A percentile compares a stretch with the other conserved stretches of the same genome.
These are phyloP conservation scores for Scomberomorus guttatus DNA, from an alignment of 2,797 vertebrate species.

Conservation along the genomic window DNA sequence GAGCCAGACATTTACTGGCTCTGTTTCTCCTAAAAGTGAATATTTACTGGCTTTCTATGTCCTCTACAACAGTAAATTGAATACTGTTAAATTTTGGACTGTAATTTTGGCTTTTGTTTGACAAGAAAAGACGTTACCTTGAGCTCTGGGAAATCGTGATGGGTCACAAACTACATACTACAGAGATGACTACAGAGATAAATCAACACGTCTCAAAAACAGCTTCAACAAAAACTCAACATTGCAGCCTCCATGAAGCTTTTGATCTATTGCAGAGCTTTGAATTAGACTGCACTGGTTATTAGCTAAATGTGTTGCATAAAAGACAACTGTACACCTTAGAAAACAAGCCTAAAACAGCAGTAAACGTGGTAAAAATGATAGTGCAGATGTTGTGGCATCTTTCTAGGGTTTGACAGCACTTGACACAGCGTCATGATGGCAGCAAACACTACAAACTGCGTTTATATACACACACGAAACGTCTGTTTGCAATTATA, in stretches of 20 bases:
- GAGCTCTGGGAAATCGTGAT: not conserved
- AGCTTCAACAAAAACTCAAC: not conserved
- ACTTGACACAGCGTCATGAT: constrained; percentile 29
- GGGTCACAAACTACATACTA: not conserved
- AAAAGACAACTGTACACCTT: not conserved
- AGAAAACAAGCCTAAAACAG: constrained; percentile 10
- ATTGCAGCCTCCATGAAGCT: not conserved
- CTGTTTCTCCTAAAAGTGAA: not conserved
- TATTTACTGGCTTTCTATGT: not conserved
- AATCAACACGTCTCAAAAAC: not conserved
- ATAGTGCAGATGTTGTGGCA: constrained; percentile 56
- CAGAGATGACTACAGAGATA: not conserved
- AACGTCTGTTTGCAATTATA: constrained; percentile 6
- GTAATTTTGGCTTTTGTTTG: too few relatives aligned
- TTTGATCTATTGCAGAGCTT: not conserved
- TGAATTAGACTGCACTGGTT: not conserved
- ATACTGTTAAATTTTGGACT: not conserved
- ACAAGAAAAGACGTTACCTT: not conserved
- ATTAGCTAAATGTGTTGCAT: not conserved
- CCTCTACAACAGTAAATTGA: not conserved
- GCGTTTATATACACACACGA: constrained; percentile 21
- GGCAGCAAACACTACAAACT: constrained; percentile 29
- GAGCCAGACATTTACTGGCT: not conserved
- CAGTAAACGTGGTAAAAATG: constrained; percentile 6
- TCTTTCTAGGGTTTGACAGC: constrained; percentile 27